phyloP scores from a whole-genome alignment of 2,888 invertebrate genomes.

The Lasioglossum calceatum region DNA sequence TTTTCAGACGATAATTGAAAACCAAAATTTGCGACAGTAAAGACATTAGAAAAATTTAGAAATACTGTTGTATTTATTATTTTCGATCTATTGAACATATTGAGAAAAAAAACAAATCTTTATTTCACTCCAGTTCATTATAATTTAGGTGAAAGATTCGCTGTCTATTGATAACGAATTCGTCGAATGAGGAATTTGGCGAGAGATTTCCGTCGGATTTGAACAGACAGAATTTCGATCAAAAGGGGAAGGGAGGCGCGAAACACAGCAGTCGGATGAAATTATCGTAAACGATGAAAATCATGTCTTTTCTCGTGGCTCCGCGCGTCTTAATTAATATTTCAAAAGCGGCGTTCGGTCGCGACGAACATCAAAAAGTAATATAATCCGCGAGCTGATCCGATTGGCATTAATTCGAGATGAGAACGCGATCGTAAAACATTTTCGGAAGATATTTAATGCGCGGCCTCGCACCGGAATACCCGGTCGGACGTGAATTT shows the following conservation, averaged over 20 bases:
- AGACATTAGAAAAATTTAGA: no score
- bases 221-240: not conserved
- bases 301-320: not conserved
- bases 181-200: not conserved
- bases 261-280: not conserved
- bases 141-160: no score
- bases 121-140: no score
- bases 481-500: not conserved
- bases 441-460: constrained; percentile 4
- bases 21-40: no score
- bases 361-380: not conserved
- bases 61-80: no score
- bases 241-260: not conserved
- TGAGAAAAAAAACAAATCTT: no score
- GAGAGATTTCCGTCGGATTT: not conserved
- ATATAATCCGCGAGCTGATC: not conserved
- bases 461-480: not conserved
- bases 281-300: constrained; percentile 1
- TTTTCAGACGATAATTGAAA: no score
- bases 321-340: constrained; percentile 26
- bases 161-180: no score
- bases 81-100: no score
- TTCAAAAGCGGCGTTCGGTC: constrained; percentile 7
- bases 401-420: constrained; percentile 8
- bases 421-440: not conserved